Conservation (phyloP, 2,797 vertebrate species). For the Choloepus didactylus region DNA sequence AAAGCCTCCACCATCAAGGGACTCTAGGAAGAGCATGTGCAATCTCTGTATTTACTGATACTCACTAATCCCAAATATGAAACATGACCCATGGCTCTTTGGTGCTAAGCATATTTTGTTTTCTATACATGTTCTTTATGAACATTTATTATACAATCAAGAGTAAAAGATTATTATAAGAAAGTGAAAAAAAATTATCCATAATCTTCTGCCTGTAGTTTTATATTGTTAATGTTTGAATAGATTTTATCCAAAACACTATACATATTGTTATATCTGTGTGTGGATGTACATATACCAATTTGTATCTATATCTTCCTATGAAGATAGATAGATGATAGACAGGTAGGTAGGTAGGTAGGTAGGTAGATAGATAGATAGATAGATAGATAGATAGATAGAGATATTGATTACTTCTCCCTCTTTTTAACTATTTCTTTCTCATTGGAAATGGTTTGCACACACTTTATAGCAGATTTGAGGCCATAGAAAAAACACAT, state of each 20-base stretch:
- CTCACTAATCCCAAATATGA: neutral
- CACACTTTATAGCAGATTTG: neutral
- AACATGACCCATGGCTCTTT: neutral
- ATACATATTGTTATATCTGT: neutral
- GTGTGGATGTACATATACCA: neutral
- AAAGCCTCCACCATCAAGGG: neutral
- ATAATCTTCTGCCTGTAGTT: neutral
- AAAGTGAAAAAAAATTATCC: neutral
- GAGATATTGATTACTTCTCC: neutral
- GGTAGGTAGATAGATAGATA: neutral
- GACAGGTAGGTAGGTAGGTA: neutral
- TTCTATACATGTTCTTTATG: neutral
- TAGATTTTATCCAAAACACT: neutral
- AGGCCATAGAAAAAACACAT: neutral
- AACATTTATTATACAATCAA: neutral
- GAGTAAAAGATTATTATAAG: neutral
- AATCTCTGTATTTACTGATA: neutral
- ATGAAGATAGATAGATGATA: too few relatives aligned
- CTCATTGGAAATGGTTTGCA: neutral
- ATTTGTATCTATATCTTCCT: neutral
- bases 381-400: neutral
- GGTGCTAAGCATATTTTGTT: neutral
- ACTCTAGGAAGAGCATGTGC: neutral
- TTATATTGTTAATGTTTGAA: neutral
- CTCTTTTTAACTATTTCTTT: neutral